These are phyloP conservation scores for Corythornis cristatus DNA, from an alignment of 2,113 vertebrate genomes.

Conservation along the genomic window DNA sequence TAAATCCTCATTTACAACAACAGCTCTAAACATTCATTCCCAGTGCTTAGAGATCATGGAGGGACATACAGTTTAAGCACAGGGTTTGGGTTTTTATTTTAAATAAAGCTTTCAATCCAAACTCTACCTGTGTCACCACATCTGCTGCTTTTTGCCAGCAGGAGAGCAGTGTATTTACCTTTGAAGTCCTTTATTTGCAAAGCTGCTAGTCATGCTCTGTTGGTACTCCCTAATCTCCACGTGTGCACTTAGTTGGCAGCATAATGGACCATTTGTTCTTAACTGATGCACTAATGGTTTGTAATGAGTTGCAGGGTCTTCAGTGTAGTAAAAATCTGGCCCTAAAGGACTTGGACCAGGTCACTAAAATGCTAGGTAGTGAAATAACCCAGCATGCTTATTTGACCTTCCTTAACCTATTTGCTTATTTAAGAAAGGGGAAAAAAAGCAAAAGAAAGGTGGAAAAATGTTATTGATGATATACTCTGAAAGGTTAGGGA, in stretches of 20 bases:
- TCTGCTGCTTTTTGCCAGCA: constrained; percentile 2
- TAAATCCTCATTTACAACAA: neutral
- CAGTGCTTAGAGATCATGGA: neutral
- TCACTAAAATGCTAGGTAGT: neutral
- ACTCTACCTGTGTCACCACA: neutral
- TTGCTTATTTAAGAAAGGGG: neutral
- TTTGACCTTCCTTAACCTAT: neutral
- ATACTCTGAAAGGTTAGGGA: neutral
- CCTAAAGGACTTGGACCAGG: neutral
- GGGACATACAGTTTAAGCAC: neutral
- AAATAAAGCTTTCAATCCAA: neutral
- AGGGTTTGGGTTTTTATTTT: neutral
- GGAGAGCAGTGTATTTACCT: neutral
- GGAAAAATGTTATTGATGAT: neutral
- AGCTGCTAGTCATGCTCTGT: neutral
- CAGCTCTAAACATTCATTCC: neutral
- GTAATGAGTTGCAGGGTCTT: neutral
- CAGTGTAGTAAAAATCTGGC: neutral
- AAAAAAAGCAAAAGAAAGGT: neutral
- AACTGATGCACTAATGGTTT: neutral
- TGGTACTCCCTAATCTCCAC: neutral
- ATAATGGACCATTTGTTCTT: neutral
- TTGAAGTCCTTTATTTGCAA: neutral
- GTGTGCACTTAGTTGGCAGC: neutral
- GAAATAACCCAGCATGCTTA: neutral